phyloP scores from a whole-genome alignment of 2,888 invertebrate species.

The Pheosia gnoma region DNA sequence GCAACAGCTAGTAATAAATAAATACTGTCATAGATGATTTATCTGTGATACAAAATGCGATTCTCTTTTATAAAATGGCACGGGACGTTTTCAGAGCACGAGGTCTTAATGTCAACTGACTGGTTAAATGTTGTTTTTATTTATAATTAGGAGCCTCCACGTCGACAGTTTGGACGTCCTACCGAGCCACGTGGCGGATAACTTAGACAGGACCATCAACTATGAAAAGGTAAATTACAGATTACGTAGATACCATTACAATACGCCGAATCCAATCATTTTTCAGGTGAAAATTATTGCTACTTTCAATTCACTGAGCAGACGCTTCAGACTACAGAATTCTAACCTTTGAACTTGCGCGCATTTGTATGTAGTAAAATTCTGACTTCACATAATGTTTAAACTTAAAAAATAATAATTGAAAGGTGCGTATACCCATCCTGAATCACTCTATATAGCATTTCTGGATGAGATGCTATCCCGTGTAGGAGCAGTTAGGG shows the following conservation, averaged over 20 bases:
- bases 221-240: slow-evolving; percentile 61
- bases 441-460: no score
- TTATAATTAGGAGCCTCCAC: slow-evolving; percentile 48
- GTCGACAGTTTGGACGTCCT: slow-evolving; percentile 61
- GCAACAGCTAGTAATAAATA: slow-evolving; percentile 29
- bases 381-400: no score
- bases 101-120: slow-evolving; percentile 50
- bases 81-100: slow-evolving; percentile 50
- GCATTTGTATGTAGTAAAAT: no score
- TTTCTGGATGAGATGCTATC: no score
- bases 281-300: not conserved
- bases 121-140: slow-evolving; percentile 23
- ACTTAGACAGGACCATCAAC: slow-evolving; percentile 55
- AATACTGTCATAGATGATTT: slow-evolving; percentile 36
- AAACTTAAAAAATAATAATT: no score
- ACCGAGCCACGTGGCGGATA: slow-evolving; percentile 43
- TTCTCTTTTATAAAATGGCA: slow-evolving; percentile 22
- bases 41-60: slow-evolving; percentile 20
- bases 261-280: no score
- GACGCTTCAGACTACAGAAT: no score
- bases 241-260: no score
- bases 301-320: no score
- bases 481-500: no score
- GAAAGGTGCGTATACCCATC: no score
- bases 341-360: not conserved